Evolutionary conservation across 2,888 invertebrate species (phyloP).

Genomic region (Caenorhabditis afra): DNA sequence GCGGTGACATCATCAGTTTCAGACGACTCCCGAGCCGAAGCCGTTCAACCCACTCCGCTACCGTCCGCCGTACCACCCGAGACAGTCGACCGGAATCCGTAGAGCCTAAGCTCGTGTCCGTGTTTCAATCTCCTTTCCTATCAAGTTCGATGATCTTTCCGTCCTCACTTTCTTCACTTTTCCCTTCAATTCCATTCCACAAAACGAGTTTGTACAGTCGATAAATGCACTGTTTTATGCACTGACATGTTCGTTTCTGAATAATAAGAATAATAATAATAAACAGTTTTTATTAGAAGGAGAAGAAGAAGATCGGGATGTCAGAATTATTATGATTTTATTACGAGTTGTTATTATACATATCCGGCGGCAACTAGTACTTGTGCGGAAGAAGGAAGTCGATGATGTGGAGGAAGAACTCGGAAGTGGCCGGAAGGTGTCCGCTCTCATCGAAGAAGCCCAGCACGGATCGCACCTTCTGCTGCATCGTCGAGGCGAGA

Average conservation of each 20-base stretch:
- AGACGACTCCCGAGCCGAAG: conserved; percentile 57
- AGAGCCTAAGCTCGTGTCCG: conserved; percentile 37
- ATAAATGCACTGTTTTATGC: conserved; percentile 16
- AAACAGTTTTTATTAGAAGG: conserved; percentile 7
- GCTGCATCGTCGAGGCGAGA: conserved; percentile 54
- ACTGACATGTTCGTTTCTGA: background rate
- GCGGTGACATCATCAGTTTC: conserved; percentile 12
- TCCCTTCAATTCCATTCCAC: conserved; percentile 46
- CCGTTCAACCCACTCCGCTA: conserved; percentile 77
- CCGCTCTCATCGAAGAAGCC: conserved; percentile 58
- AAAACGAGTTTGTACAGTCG: conserved; percentile 60
- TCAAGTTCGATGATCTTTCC: conserved; percentile 57
- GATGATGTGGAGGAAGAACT: conserved; percentile 68
- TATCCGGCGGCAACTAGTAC: conserved; percentile 52
- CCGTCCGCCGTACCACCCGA: conserved; percentile 67
- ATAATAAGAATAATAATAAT: background rate
- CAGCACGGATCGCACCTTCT: conserved; percentile 42
- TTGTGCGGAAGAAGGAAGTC: conserved; percentile 65
- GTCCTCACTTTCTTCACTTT: conserved; percentile 27
- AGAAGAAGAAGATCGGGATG: conserved; percentile 40
- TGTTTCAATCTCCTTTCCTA: conserved; percentile 20
- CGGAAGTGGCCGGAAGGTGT: conserved; percentile 70
- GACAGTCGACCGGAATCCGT: conserved; percentile 65
- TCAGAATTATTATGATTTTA: conserved; percentile 35
- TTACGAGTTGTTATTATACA: conserved; percentile 45